Evolutionary conservation across 2,113 vertebrate genomes (phyloP).

Genomic region (Trogon surrucura): DNA sequence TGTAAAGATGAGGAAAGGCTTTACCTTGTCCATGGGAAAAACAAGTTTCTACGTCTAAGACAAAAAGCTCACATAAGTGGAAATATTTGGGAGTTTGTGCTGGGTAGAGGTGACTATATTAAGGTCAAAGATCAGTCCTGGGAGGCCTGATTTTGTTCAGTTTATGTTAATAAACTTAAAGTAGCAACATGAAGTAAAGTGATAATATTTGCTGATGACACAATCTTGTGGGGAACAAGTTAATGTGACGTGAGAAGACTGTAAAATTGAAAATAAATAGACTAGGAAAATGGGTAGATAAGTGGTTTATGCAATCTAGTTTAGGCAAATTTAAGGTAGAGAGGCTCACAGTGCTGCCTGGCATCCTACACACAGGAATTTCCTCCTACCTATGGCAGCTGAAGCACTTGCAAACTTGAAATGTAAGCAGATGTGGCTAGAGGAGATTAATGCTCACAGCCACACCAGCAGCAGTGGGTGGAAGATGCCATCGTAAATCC

Average conservation of each 20-base stretch:
- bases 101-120: background rate
- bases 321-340: background rate
- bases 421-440: fast-evolving
- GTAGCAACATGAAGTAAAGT: background rate
- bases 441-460: background rate
- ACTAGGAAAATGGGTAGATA: background rate
- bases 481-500: background rate
- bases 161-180: background rate
- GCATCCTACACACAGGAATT: background rate
- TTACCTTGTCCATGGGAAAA: background rate
- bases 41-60: background rate
- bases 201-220: background rate
- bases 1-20: background rate
- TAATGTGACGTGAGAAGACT: background rate
- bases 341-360: background rate
- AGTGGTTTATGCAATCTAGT: background rate
- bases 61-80: background rate
- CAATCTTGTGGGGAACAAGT: background rate
- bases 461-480: background rate
- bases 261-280: background rate
- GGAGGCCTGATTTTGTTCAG: background rate
- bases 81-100: background rate
- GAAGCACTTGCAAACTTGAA: background rate
- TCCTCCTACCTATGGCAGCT: background rate
- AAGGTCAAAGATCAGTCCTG: background rate